Conservation (phyloP, 23 tunicate genomes). For the Botrylloides violaceus region DNA sequence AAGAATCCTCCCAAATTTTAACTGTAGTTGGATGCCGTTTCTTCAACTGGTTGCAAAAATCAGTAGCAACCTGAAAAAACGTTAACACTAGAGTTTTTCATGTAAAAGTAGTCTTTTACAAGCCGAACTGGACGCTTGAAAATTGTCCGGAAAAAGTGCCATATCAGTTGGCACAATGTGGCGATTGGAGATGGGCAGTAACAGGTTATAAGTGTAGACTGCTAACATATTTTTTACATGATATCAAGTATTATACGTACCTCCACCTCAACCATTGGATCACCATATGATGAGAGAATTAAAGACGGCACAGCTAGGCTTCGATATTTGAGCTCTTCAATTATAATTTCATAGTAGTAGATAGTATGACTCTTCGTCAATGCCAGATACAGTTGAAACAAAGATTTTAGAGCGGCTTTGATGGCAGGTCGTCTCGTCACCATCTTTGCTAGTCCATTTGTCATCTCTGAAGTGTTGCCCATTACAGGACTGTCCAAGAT, state of each 20-base stretch:
- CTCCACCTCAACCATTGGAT: not conserved
- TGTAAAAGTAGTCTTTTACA: no score
- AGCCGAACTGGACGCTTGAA: no score
- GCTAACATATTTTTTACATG: no score
- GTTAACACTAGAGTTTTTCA: no score
- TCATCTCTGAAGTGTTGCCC: not conserved
- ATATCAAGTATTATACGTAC: not conserved
- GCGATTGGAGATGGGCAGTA: no score
- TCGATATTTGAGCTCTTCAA: not conserved
- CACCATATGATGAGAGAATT: not conserved
- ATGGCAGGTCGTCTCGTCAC: not conserved
- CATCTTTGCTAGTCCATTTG: not conserved
- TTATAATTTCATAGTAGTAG: not conserved
- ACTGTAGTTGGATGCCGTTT: not conserved
- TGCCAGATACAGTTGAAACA: not conserved
- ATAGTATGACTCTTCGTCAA: not conserved
- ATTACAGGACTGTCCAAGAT: slow-evolving; percentile 15
- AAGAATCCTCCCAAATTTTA: not conserved
- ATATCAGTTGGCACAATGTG: no score
- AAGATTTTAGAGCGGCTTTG: not conserved
- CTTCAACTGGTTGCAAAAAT: not conserved
- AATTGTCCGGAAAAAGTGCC: no score
- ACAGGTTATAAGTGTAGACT: no score
- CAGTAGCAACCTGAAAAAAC: not conserved
- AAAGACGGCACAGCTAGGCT: not conserved